These are phyloP conservation scores for Coenobita brevimanus DNA, from an alignment of 1,140 invertebrate genomes.

Conservation along the genomic window DNA sequence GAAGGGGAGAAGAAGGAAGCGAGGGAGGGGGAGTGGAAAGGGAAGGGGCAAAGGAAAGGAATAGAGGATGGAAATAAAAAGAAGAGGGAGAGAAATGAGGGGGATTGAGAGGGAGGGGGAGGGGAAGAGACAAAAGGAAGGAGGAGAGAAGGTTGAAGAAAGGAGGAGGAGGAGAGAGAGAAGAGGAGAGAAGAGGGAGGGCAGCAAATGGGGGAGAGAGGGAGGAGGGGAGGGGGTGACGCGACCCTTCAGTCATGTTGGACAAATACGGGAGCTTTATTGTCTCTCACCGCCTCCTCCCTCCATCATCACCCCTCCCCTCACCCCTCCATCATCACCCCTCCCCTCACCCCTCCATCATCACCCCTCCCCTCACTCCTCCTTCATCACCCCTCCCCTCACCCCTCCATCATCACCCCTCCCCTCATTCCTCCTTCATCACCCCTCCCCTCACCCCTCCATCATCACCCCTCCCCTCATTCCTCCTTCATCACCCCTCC, in stretches of 20 bases:
- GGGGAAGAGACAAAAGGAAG: not conserved
- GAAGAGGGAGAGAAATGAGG: not conserved
- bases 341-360: not conserved
- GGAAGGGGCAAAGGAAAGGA: not conserved
- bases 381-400: constrained; percentile 9
- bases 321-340: constrained; percentile 4
- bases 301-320: constrained; percentile 38
- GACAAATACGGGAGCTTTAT: constrained; percentile 29
- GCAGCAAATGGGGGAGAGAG: not conserved
- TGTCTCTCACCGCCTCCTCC: constrained; percentile 25
- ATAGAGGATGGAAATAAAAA: not conserved
- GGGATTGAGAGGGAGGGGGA: not conserved
- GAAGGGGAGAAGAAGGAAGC: not conserved
- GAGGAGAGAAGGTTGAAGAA: not conserved
- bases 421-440: not conserved
- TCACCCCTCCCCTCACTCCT: constrained; percentile 1
- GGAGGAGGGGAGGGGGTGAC: not conserved
- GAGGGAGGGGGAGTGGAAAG: constrained; percentile 8
- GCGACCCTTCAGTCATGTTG: constrained; percentile 28
- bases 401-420: not conserved
- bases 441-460: not conserved
- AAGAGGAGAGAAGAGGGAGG: not conserved
- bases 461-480: not conserved
- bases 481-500: not conserved
- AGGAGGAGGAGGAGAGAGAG: not conserved